Base-by-base conservation (phyloP, 2,797 vertebrate species). In the Emys orbicularis region DNA sequence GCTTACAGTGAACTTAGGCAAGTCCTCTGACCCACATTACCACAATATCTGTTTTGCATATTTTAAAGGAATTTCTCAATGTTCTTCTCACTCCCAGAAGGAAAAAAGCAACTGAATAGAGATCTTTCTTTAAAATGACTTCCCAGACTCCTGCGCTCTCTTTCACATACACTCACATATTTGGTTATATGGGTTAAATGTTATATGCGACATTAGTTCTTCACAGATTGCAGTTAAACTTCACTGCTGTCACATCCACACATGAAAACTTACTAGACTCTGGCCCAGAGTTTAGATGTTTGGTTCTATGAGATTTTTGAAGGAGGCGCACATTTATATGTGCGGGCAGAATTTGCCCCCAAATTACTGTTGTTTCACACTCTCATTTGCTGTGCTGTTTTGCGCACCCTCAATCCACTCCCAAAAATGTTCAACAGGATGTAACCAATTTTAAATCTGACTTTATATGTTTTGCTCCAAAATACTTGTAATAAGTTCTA, bases 1-100 rank as follows among this genome's bases (percentile, higher is more conserved):
- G 44, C 29, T 81, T 41, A 19, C 25, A 0, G 0, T 11, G 0
- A 76, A n/a, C 19, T 5, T 72, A 25, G 68, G 0, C 41, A 27
- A 2, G 31, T 12, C 2, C 5, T 34, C 59, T n/a, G 74, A 34
- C 12, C 6, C 34, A 29, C n/a, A 5, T 0, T 2, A 6, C 44
- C 15, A 59, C 56, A 79, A 0, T n/a, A 37, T 3, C 41, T 11
- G 49, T 2, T 93, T 82, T 61, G 34, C 13, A 37, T 80, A 90
- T 50, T 1, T 1, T 18, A 53, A 29, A 59, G 49, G 12, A 21
- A 85, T 8, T 89, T 57, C 56, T 81, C 68, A 50, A 1, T 0
- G 19, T 34, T 88, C 50, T 88, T 49, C 25, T 81, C 31, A 34
- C 41, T 25, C 37, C 37, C 37, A 12, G 59, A 16, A 61, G 19